These are phyloP conservation scores for Marisa cornuarietis DNA, from an alignment of 1,140 invertebrate genomes.

Conservation along the genomic window DNA sequence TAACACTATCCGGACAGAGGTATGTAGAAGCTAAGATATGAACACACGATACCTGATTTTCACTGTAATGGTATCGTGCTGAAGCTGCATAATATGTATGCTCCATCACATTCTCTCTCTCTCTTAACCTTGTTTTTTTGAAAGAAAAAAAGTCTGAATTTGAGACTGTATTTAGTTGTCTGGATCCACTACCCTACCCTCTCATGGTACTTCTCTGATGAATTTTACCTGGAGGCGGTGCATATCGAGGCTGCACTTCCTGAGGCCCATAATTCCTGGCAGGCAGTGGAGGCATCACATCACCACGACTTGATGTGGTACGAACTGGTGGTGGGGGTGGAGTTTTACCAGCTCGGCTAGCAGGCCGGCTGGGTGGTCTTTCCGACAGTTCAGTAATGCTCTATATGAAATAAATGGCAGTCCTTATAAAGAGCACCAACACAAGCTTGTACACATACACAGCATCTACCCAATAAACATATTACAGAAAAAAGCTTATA, in stretches of 20 bases:
- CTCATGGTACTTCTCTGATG: neutral
- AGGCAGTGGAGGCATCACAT: constrained; percentile 46
- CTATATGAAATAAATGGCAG: constrained; percentile 22
- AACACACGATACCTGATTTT: no score
- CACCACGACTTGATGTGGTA: constrained; percentile 46
- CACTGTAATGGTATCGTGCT: no score
- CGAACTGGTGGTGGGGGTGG: constrained; percentile 50
- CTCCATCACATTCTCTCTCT: neutral
- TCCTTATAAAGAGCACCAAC: neutral
- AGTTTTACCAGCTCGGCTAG: constrained; percentile 42
- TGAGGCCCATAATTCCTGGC: constrained; percentile 49
- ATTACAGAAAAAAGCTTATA: no score
- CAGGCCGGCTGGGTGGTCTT: constrained; percentile 39
- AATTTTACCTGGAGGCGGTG: constrained; percentile 45
- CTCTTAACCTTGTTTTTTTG: neutral
- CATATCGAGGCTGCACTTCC: constrained; percentile 46
- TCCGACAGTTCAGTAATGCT: constrained; percentile 47
- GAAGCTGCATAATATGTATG: neutral
- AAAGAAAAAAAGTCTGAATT: neutral
- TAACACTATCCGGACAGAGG: no score
- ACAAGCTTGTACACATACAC: neutral
- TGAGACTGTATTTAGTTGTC: neutral
- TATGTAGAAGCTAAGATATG: neutral
- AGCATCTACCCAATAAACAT: no score
- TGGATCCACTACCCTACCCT: neutral